A percentile compares a stretch with the other conserved stretches of the same genome.
phyloP scores from a whole-genome alignment of 1,140 invertebrate species.

The Lepidurus apus region DNA sequence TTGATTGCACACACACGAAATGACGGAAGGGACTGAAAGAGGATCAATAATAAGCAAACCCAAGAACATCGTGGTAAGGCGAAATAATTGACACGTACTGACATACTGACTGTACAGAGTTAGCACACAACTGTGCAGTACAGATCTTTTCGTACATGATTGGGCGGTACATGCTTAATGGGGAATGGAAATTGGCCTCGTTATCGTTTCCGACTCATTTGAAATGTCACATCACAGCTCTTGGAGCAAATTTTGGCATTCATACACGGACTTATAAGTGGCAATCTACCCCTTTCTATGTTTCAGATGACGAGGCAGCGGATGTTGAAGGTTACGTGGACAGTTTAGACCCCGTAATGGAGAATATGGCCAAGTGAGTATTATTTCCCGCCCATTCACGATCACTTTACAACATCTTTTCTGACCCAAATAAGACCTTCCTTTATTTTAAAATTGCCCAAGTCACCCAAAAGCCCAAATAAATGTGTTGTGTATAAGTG shows the following conservation, averaged over 20 bases:
- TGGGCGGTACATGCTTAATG: neutral
- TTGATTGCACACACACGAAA: neutral
- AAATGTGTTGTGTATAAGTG: neutral
- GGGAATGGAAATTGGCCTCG: conserved; percentile 10
- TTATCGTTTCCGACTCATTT: neutral
- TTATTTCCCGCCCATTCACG: neutral
- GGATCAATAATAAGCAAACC: neutral
- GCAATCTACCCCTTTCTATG: neutral
- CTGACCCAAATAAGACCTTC: neutral
- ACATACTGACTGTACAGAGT: no score
- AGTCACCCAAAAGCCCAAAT: neutral
- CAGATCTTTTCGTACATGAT: no score
- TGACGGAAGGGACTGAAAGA: neutral
- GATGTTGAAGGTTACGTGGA: conserved; percentile 18
- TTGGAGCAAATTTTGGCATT: no score
- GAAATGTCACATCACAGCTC: no score
- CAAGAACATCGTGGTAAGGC: neutral
- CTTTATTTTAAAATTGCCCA: neutral
- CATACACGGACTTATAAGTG: neutral
- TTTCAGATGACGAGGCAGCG: neutral
- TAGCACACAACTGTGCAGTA: no score
- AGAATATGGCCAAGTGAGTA: conserved; percentile 4
- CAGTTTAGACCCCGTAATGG: conserved; percentile 2
- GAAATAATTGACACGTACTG: neutral
- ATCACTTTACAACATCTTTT: neutral